These are phyloP conservation scores for Pseudococcus longispinus DNA, from an alignment of 2,888 invertebrate genomes.

Conservation along the genomic window DNA sequence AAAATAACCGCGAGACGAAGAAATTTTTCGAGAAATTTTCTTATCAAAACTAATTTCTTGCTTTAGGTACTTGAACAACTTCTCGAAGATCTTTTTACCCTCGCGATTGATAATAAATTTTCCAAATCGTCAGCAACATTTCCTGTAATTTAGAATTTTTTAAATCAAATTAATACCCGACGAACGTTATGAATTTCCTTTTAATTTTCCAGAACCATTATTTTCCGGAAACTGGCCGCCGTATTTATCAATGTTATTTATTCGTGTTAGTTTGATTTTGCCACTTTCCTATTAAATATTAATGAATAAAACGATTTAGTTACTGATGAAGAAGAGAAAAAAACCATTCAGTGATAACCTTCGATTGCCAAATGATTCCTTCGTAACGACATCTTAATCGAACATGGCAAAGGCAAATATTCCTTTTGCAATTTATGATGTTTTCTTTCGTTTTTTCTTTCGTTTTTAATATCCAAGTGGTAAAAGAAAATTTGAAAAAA, in stretches of 20 bases:
- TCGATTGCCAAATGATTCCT: background rate
- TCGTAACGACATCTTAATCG: conserved; percentile 24
- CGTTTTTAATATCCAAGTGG: background rate
- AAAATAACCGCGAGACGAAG: background rate
- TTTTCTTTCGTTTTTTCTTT: background rate
- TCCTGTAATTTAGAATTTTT: conserved; percentile 46
- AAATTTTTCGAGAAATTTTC: background rate
- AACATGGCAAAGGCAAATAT: background rate
- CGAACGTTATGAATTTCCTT: conserved; percentile 40
- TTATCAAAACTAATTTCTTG: conserved; percentile 13
- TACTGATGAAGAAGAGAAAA: conserved; percentile 18
- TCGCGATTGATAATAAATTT: conserved; percentile 6
- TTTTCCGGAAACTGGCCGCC: conserved; percentile 32
- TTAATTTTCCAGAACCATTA: conserved; percentile 34
- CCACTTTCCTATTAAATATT: conserved; percentile 23
- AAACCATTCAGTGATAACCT: conserved; percentile 3
- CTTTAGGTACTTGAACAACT: background rate
- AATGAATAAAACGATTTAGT: conserved; percentile 8
- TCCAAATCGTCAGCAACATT: conserved; percentile 47
- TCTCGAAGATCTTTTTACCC: background rate
- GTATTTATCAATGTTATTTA: conserved; percentile 42
- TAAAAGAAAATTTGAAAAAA: background rate
- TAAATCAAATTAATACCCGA: conserved; percentile 27
- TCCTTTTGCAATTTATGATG: background rate
- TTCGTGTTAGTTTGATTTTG: conserved; percentile 25